phyloP scores from a whole-genome alignment of 1,140 invertebrate genomes.

The Hermetia illucens region DNA sequence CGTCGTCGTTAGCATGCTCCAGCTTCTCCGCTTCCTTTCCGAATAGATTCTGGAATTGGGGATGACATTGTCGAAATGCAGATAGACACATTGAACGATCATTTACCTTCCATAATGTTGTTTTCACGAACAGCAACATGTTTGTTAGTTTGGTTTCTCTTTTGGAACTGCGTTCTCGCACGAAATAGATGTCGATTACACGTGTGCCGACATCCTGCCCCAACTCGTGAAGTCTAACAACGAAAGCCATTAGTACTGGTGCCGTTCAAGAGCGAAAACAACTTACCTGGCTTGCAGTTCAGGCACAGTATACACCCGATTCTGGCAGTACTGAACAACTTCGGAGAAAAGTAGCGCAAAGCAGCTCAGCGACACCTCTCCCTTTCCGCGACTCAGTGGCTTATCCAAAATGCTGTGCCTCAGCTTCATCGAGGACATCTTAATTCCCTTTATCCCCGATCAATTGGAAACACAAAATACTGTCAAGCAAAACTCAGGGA shows the following conservation, averaged over 20 bases:
- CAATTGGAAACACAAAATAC: no score
- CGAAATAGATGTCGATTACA: conserved; percentile 83
- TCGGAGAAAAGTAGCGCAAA: conserved; percentile 95
- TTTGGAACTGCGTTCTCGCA: conserved; percentile 82
- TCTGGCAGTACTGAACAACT: conserved; percentile 96
- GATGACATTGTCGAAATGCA: neutral
- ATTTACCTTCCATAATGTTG: conserved; percentile 86
- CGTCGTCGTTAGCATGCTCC: conserved; percentile 97
- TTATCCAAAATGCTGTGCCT: conserved; percentile 82
- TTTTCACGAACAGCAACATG: conserved; percentile 91
- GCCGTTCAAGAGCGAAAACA: neutral
- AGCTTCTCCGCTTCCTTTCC: conserved; percentile 97
- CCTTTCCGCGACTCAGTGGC: conserved; percentile 80
- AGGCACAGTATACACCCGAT: conserved; percentile 83
- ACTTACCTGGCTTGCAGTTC: conserved; percentile 58
- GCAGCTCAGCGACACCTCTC: conserved; percentile 81
- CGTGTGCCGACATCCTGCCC: conserved; percentile 90
- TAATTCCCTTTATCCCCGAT: no score
- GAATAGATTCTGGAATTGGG: conserved; percentile 64
- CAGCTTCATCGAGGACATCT: conserved; percentile 33
- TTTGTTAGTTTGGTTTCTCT: conserved; percentile 91
- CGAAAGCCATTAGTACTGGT: neutral
- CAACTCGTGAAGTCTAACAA: conserved; percentile 72
- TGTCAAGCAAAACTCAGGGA: no score
- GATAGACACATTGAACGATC: neutral